Percentiles rank a stretch among this genome's conserved stretches.
Conservation (phyloP, 2,797 vertebrate species). For the Centropyge bicolor region DNA sequence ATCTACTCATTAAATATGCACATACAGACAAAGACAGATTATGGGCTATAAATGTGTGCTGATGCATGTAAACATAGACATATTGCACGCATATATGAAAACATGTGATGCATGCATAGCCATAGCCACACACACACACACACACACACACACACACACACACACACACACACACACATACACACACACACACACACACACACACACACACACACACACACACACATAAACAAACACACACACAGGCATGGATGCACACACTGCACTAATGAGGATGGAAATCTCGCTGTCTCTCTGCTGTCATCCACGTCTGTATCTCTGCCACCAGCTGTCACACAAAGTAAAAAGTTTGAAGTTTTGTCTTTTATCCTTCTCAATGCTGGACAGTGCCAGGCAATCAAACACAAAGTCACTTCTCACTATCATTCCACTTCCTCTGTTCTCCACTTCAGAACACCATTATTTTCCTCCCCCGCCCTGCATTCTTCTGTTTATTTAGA, state of each 20-base stretch:
- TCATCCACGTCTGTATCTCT: constrained; percentile 53
- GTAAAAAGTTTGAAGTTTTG: constrained; percentile 64
- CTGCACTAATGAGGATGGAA: constrained; percentile 72
- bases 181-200: constrained; percentile 29
- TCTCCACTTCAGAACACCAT: constrained; percentile 29
- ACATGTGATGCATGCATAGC: not conserved
- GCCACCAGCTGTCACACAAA: constrained; percentile 68
- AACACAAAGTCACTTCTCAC: constrained; percentile 45
- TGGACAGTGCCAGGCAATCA: constrained; percentile 59
- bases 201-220: constrained; percentile 31
- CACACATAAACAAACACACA: constrained; percentile 4
- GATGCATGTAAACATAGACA: constrained; percentile 3
- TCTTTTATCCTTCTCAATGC: constrained; percentile 58
- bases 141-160: constrained; percentile 29
- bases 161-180: constrained; percentile 18
- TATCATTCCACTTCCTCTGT: constrained; percentile 27
- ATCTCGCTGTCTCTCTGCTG: constrained; percentile 60
- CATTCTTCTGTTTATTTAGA: constrained; percentile 13
- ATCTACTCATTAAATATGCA: not conserved
- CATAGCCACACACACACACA: constrained; percentile 28
- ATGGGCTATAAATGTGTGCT: not conserved
- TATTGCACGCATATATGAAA: constrained; percentile 9
- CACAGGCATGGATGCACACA: constrained; percentile 16
- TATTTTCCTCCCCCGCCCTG: not conserved
- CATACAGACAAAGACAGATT: not conserved